phyloP scores from a whole-genome alignment of 2,888 invertebrate species.

The Sthenelais limicola region DNA sequence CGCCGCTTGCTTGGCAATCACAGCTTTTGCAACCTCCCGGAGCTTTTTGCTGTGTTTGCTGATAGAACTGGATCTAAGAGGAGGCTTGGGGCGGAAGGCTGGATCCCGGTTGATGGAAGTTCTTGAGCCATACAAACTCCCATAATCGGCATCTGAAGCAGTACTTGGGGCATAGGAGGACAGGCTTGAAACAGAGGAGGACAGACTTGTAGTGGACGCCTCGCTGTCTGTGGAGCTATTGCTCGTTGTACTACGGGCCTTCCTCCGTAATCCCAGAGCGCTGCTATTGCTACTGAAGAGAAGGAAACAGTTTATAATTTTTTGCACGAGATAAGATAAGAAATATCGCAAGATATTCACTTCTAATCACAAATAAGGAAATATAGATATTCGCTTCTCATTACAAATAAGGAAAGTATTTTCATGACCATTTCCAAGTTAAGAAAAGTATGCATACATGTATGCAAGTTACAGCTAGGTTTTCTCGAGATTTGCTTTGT shows the following conservation, averaged over 20 bases:
- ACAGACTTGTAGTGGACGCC: neutral
- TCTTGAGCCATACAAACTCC: neutral
- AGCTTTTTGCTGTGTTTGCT: conserved; percentile 13
- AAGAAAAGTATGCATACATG: no score
- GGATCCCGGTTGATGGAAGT: neutral
- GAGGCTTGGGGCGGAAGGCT: conserved; percentile 2
- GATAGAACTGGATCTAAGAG: conserved; percentile 8
- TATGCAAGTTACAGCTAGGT: no score
- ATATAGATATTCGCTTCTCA: no score
- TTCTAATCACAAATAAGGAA: no score
- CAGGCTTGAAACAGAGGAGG: conserved; percentile 19
- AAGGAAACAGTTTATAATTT: no score
- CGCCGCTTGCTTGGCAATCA: neutral
- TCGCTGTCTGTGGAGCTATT: conserved; percentile 27
- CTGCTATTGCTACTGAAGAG: no score
- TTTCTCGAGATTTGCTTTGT: no score
- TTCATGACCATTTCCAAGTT: no score
- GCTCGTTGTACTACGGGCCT: neutral
- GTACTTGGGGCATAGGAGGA: conserved; percentile 8
- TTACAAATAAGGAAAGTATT: no score
- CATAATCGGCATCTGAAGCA: conserved; percentile 14
- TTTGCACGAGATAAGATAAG: no score
- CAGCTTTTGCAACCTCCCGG: neutral
- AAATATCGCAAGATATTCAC: no score
- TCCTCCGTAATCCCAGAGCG: no score